A percentile compares a stretch with the other conserved stretches of the same genome.
phyloP scores from a whole-genome alignment of 2,888 invertebrate species.

The Cephus rjabovi region DNA sequence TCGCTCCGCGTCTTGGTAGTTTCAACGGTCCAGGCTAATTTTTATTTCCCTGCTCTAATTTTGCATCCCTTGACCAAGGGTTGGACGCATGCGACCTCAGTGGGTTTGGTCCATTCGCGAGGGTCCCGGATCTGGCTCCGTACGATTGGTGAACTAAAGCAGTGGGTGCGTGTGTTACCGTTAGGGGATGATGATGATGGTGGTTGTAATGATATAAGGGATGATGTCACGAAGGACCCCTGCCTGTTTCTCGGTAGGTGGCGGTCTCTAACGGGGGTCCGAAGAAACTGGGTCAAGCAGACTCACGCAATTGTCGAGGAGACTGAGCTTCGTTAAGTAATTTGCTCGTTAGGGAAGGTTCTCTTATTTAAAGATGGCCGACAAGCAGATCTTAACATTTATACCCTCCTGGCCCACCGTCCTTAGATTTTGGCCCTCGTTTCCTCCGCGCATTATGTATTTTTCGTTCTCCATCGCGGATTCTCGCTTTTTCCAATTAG shows the following conservation, averaged over 20 bases:
- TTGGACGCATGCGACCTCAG: neutral
- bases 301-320: conserved; percentile 4
- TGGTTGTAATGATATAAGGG: neutral
- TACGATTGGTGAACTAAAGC: neutral
- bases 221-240: neutral
- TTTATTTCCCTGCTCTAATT: neutral
- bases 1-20: neutral
- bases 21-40: neutral
- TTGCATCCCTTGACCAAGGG: neutral
- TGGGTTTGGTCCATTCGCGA: neutral
- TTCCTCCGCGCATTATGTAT: neutral
- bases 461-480: neutral
- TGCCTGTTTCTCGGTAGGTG: neutral
- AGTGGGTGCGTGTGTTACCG: neutral
- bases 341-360: conserved; percentile 3
- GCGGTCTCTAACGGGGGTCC: neutral
- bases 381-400: neutral
- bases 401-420: neutral
- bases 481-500: neutral
- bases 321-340: conserved; percentile 9
- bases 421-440: neutral
- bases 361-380: neutral
- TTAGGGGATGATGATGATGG: neutral
- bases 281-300: conserved; percentile 4
- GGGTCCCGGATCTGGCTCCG: neutral